A percentile compares a stretch with the other conserved stretches of the same genome.
Conservation (phyloP, 92 coral and sea anemone genomes). For the Meandrina meandrites region DNA sequence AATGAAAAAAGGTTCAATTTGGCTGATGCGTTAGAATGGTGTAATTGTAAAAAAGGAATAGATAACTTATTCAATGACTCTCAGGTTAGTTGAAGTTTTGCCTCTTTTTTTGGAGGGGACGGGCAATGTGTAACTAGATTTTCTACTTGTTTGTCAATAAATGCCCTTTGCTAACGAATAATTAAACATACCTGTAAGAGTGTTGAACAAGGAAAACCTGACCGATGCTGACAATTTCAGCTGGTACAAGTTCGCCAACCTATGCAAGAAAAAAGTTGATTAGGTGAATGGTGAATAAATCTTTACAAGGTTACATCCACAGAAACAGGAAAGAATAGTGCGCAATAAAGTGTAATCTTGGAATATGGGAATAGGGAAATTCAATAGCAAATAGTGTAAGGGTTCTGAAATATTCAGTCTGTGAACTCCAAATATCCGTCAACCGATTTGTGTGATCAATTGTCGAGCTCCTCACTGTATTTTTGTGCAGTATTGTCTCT, state of each 20-base stretch:
- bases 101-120: no score
- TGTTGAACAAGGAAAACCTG: constrained; percentile 79
- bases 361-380: neutral
- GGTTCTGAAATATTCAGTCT: neutral
- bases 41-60: no score
- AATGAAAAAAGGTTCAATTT: no score
- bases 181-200: constrained; percentile 56
- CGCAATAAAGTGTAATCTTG: neutral
- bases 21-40: no score
- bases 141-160: neutral
- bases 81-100: no score
- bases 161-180: neutral
- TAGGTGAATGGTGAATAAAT: neutral
- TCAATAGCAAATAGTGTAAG: neutral
- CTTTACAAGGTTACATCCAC: neutral
- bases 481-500: no score
- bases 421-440: neutral
- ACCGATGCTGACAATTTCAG: constrained; percentile 57
- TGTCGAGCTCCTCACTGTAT: neutral
- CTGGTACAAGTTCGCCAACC: constrained; percentile 71
- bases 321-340: neutral
- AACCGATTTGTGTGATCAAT: neutral
- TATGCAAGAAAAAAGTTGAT: constrained; percentile 14
- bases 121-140: no score
- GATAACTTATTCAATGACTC: no score